Percentiles rank a stretch among this genome's conserved stretches.
Evolutionary conservation across 2,113 vertebrate species (phyloP).

Genomic region (Nanorana parkeri): DNA sequence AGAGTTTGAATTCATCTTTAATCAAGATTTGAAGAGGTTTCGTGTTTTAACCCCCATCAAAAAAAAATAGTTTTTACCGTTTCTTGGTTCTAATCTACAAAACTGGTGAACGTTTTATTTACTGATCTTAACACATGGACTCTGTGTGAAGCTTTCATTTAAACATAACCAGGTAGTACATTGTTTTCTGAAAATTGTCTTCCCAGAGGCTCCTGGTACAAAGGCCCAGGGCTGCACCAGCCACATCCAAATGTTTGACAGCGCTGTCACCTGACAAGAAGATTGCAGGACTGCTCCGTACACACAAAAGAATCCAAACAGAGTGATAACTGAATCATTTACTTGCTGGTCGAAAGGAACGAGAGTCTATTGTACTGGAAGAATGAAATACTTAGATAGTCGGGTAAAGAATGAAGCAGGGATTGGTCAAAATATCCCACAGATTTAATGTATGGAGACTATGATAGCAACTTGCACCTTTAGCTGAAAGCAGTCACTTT

Average conservation of each 20-base stretch:
- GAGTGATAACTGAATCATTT: slow-evolving; percentile 5
- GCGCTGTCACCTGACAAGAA: slow-evolving; percentile 34
- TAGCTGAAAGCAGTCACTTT: too few species aligned
- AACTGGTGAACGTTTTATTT: background rate
- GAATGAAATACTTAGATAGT: slow-evolving; percentile 1
- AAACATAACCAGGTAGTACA: background rate
- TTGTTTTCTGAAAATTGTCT: background rate
- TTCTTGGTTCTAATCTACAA: background rate
- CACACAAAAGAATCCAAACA: slow-evolving; percentile 11
- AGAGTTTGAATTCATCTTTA: background rate
- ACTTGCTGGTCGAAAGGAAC: background rate
- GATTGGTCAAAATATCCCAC: too few species aligned
- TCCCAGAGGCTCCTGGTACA: background rate
- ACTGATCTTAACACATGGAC: background rate
- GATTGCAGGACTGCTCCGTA: slow-evolving; percentile 2
- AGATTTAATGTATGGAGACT: too few species aligned
- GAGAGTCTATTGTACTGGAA: background rate
- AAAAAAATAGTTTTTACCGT: background rate
- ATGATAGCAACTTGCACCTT: too few species aligned
- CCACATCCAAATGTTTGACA: slow-evolving; percentile 29
- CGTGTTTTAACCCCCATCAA: background rate
- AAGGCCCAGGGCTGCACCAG: slow-evolving; percentile 3
- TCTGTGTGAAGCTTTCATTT: background rate
- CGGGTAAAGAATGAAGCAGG: background rate
- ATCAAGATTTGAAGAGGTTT: background rate